Base-by-base conservation (phyloP, 2,888 invertebrate genomes). In the Brachylomia viminalis region DNA sequence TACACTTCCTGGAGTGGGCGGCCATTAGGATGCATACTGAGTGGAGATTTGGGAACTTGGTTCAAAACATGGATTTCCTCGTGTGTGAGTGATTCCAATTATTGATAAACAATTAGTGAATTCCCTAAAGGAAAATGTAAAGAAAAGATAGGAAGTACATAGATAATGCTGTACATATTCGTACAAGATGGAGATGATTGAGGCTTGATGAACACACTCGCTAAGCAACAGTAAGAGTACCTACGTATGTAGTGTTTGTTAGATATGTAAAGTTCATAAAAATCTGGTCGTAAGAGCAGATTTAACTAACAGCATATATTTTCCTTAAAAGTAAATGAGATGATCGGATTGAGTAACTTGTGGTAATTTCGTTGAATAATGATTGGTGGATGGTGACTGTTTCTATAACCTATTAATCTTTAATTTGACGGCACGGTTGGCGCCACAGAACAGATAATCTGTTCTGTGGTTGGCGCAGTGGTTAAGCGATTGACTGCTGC, bases 21-120 rank as follows among this genome's bases (percentile, higher is more conserved):
- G 15, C 15, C 38, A 47, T 59, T 33, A 27, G 7, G 42, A 38
- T 45, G 64, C 64, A 47, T 72, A 72, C 79, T 79, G 65, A 66
- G 61, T 66, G 72, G 38, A 52, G 54, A 67, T 56, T 42, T 47
- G 54, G 49, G 15, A 5, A 49, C 54, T 38, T 20, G 23, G 27
- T 8, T 15, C 59, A 10, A n/a, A 15, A 20, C 30, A 5, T 38
- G 17, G 27, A 8, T 30, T 11, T 33, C 33, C 47, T 52, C 30
- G 8, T 42, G 13, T 30, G 33, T 47, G 6, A 13, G n/a, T 30
- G 27, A n/a, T 38, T 74, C 6, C n/a, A 54, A 27, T 75, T 38
- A 62, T 56, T 56, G 20, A 42, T 8, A 8, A 47, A 13, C 15
- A 11, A 70, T n/a, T 33, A 30, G n/a, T n/a, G 33, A 20, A 72